Evolutionary conservation across 2,797 vertebrate genomes (phyloP).

Genomic region (Melanogrammus aeglefinus): DNA sequence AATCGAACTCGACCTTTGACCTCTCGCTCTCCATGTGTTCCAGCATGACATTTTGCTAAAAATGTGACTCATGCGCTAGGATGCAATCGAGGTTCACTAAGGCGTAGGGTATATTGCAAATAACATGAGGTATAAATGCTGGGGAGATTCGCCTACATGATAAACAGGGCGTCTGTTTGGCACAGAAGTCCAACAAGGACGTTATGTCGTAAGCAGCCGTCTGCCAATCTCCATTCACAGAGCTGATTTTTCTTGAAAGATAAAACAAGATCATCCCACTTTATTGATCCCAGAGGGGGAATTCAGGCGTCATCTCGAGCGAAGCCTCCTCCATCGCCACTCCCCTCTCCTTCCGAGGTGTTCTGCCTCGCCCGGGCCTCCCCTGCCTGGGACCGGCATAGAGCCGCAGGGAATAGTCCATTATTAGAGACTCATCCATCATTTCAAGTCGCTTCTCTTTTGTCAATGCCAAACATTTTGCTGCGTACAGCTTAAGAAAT

Average conservation of each 20-base stretch:
- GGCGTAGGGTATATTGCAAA: not conserved
- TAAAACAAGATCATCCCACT: not conserved
- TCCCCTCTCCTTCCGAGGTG: not conserved
- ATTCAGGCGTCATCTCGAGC: not conserved
- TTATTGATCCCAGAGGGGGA: not conserved
- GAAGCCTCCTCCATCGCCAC: not conserved
- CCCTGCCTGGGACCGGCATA: not conserved
- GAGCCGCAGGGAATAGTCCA: not conserved
- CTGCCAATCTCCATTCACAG: not conserved
- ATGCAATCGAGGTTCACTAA: not conserved
- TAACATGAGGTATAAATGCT: not conserved
- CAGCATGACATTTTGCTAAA: not conserved
- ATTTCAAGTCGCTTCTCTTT: no score
- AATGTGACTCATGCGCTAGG: not conserved
- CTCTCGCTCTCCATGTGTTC: not conserved
- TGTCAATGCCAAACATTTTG: no score
- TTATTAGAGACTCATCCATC: not conserved
- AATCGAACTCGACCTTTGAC: not conserved
- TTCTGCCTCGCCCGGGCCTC: not conserved
- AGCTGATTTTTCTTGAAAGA: not conserved
- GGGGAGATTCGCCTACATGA: no score
- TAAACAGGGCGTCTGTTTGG: not conserved
- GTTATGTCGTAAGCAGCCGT: not conserved
- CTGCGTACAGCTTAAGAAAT: not conserved
- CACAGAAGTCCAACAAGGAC: not conserved